phyloP scores from a whole-genome alignment of 2,888 invertebrate genomes.

The Habrosyne pyritoides region DNA sequence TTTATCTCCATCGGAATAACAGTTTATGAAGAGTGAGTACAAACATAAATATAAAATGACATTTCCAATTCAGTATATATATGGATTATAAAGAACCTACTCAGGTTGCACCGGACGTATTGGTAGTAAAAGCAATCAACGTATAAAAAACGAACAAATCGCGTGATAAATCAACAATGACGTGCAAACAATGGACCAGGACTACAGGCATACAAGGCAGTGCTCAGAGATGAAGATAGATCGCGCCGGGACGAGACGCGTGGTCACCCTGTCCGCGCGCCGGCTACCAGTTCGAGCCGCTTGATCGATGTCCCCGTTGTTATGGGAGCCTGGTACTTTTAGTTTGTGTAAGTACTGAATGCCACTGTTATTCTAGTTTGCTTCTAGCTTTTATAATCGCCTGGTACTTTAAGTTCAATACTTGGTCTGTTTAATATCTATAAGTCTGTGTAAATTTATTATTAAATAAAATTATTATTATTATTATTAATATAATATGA shows the following conservation, averaged over 20 bases:
- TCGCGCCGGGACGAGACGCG: conserved; percentile 59
- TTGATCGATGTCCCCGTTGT: conserved; percentile 37
- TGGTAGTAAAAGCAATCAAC: too few relatives aligned
- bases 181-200: conserved; percentile 48
- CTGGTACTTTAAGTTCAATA: not conserved
- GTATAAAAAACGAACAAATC: too few relatives aligned
- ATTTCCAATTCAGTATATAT: too few relatives aligned
- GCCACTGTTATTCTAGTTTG: not conserved
- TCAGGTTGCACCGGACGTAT: too few relatives aligned
- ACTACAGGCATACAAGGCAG: conserved; percentile 30
- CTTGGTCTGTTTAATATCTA: too few relatives aligned
- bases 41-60: too few relatives aligned
- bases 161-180: conserved; percentile 26
- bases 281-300: conserved; percentile 26
- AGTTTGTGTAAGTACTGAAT: not conserved
- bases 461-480: too few relatives aligned
- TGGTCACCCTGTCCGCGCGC: conserved; percentile 68
- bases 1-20: too few relatives aligned
- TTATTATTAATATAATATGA: not conserved
- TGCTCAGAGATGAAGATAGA: conserved; percentile 73
- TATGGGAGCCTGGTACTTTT: conserved; percentile 33
- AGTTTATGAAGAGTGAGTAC: too few relatives aligned
- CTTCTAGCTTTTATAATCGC: not conserved
- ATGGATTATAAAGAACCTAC: too few relatives aligned
- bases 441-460: too few relatives aligned